These are phyloP conservation scores for Coracias cyanogaster DNA, from an alignment of 2,797 vertebrate genomes.

Conservation along the genomic window DNA sequence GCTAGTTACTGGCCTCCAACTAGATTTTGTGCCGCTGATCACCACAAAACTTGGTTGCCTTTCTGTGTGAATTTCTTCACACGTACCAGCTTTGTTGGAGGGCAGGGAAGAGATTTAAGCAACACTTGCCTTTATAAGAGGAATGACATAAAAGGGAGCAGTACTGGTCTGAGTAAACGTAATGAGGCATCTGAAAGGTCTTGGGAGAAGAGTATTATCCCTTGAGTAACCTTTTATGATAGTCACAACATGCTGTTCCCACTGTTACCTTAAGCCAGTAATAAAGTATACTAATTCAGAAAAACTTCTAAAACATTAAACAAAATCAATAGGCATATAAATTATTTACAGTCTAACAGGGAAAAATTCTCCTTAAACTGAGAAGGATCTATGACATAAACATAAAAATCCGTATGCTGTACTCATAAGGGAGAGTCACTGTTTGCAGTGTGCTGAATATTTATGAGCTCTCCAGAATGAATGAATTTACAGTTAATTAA, in stretches of 20 bases:
- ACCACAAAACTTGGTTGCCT: background rate
- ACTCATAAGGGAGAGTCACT: background rate
- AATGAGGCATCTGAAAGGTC: background rate
- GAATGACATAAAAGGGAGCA: background rate
- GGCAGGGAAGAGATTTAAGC: background rate
- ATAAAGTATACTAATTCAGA: slow-evolving; percentile 27
- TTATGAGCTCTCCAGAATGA: background rate
- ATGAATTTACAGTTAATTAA: background rate
- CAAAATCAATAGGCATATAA: slow-evolving; percentile 4
- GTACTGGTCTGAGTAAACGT: background rate
- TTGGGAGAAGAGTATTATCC: background rate
- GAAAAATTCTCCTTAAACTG: background rate
- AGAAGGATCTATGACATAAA: background rate
- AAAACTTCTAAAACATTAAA: background rate
- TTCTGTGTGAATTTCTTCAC: background rate
- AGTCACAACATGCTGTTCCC: background rate
- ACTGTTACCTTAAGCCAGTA: background rate
- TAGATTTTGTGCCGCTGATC: background rate
- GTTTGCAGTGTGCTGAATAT: background rate
- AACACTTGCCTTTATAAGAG: background rate
- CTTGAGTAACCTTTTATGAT: background rate
- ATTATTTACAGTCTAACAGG: slow-evolving; percentile 23
- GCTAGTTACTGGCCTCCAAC: background rate
- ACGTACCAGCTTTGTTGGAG: background rate
- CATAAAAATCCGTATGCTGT: slow-evolving; percentile 23